Evolutionary conservation across 2,797 vertebrate genomes (phyloP).

Genomic region (Tokudaia tokunoshimensis): DNA sequence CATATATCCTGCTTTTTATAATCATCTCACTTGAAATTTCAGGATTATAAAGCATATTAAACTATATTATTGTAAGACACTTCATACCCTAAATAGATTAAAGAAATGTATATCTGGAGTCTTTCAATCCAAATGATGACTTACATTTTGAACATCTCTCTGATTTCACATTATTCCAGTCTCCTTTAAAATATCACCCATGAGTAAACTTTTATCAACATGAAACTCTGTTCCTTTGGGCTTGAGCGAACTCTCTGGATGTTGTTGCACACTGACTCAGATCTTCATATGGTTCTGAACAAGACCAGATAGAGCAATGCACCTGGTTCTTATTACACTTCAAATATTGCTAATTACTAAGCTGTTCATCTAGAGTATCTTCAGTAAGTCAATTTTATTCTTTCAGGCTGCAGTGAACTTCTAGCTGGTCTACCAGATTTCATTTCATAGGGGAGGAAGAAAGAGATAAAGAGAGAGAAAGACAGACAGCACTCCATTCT

Average conservation of each 20-base stretch:
- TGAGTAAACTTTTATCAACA: neutral
- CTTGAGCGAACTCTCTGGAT: neutral
- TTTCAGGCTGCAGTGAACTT: neutral
- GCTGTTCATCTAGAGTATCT: neutral
- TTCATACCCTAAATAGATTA: neutral
- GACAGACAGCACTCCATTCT: accelerated
- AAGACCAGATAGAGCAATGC: neutral
- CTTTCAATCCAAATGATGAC: neutral
- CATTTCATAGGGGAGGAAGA: neutral
- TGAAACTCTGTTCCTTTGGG: neutral
- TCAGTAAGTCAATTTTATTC: neutral
- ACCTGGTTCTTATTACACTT: neutral
- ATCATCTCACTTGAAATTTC: neutral
- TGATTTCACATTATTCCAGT: neutral
- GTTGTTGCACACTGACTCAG: neutral
- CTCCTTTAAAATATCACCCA: neutral
- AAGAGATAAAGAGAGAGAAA: accelerated
- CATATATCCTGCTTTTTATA: neutral
- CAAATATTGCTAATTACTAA: neutral
- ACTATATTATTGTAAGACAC: neutral
- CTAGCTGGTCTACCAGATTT: neutral
- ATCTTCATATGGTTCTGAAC: neutral
- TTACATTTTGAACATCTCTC: neutral
- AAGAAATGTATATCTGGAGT: neutral
- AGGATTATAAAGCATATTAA: neutral